Percentiles rank a stretch among this genome's conserved stretches.
phyloP scores from a whole-genome alignment of 2,888 invertebrate species.

The Dolichopus griseipennis region DNA sequence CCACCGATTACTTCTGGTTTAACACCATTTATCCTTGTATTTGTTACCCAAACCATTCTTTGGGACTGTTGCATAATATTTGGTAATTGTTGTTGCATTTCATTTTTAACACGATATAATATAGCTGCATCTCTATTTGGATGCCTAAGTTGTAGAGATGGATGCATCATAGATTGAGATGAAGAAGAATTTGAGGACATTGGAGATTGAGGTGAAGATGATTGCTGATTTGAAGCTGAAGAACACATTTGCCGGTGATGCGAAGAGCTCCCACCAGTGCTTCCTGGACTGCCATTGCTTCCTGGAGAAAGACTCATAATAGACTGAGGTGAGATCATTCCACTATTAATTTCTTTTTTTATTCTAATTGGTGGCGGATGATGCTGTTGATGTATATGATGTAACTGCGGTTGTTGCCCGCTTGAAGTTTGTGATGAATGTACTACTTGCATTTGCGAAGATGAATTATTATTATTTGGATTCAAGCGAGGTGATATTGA shows the following conservation, averaged over 20 bases:
- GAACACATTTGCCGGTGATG: conserved; percentile 23
- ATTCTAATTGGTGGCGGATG: conserved; percentile 36
- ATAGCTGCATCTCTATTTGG: conserved; percentile 44
- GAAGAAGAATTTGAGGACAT: conserved; percentile 31
- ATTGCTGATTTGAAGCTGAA: conserved; percentile 24
- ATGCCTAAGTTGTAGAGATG: conserved; percentile 45
- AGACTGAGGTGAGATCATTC: conserved; percentile 14
- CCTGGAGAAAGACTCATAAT: conserved; percentile 27
- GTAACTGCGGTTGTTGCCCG: conserved; percentile 17
- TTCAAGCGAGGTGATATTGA: conserved; percentile 29
- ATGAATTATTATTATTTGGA: conserved; percentile 24
- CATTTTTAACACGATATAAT: conserved; percentile 42
- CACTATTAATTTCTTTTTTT: conserved; percentile 33
- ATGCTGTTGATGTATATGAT: conserved; percentile 33
- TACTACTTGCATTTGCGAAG: conserved; percentile 25
- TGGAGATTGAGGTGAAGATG: conserved; percentile 32
- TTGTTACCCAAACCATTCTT: conserved; percentile 49
- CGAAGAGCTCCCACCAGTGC: conserved; percentile 25
- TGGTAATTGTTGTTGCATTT: conserved; percentile 35
- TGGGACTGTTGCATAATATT: conserved; percentile 31
- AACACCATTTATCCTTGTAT: conserved; percentile 65
- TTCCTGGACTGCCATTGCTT: conserved; percentile 29
- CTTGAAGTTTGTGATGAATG: conserved; percentile 30
- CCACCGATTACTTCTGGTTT: conserved; percentile 75
- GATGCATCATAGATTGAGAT: conserved; percentile 41